Evolutionary conservation across 1,140 invertebrate species (phyloP), one percentile per base, ranked within the genome.

Genomic region (Daktulosphaira vitifoliae): DNA sequence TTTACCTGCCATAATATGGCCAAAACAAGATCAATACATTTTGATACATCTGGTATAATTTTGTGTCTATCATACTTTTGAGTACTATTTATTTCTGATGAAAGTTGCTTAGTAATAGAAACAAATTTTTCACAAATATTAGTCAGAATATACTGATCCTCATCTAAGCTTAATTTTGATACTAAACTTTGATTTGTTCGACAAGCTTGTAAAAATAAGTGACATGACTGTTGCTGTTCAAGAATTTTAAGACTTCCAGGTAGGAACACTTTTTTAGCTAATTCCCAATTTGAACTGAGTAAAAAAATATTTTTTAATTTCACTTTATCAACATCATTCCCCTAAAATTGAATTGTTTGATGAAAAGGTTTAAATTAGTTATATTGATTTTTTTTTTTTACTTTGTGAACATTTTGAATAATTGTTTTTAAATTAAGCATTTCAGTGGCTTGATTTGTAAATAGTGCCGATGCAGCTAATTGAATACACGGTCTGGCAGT

Each of bases 101-200:
- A 48, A 26, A 46, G 16, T 22, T 23, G 26, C 46, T 62, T 44
- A 4, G 56, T 62, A 20, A 62, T 15, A 13, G 25, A 48, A 22
- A 62, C 56, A 62, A 62, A 62, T 48, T 62, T 62, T 13, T 62
- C 56, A 62, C 42, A 48, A 16, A 62, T 62, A 15, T 62, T 42
- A 46, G 16, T 15, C 20, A 46, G 39, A 0, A 25, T 11, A 44
- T 29, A 46, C 6, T 48, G 25, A 46, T 62, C 56, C 8, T 33
- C 26, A 29, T 62, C 56, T 46, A 62, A 62, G 46, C n/a, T 62
- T 46, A 62, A 46, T 62, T 62, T 46, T 6, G 56, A 62, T 8
- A 62, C 46, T 33, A 33, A 6, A 29, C 11, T 48, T 62, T 46
- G 4, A 2, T 62, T 62, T 62, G 42, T 62, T 62, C 56, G 56